Conservation (phyloP, 2,113 vertebrate genomes). For the Solenodon paradoxus region DNA sequence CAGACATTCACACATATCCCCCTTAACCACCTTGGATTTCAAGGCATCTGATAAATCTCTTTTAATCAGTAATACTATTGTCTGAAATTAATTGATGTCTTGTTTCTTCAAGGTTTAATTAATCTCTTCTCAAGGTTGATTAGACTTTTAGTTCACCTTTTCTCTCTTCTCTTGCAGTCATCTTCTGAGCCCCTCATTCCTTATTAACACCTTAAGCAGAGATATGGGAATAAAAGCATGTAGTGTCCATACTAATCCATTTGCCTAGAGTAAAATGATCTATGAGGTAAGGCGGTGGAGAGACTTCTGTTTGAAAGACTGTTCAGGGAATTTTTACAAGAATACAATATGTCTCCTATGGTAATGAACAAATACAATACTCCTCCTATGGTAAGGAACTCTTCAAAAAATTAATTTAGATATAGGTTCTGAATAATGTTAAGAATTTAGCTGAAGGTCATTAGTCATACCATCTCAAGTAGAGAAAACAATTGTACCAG, state of each 20-base stretch:
- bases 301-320: neutral
- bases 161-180: neutral
- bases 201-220: neutral
- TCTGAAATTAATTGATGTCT: conserved; percentile 15
- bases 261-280: neutral
- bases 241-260: neutral
- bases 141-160: neutral
- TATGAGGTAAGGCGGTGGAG: neutral
- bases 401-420: neutral
- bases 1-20: neutral
- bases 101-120: neutral
- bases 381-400: neutral
- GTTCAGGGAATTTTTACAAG: neutral
- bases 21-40: neutral
- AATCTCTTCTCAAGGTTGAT: neutral
- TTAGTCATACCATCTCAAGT: neutral
- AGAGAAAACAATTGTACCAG: neutral
- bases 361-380: neutral
- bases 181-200: neutral
- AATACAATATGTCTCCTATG: neutral
- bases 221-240: neutral
- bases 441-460: neutral
- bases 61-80: neutral
- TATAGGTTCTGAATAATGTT: neutral
- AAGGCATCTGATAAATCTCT: neutral